A percentile compares a stretch with the other conserved stretches of the same genome.
phyloP scores from a whole-genome alignment of 2,797 vertebrate species.

The Sebastes steindachneri region DNA sequence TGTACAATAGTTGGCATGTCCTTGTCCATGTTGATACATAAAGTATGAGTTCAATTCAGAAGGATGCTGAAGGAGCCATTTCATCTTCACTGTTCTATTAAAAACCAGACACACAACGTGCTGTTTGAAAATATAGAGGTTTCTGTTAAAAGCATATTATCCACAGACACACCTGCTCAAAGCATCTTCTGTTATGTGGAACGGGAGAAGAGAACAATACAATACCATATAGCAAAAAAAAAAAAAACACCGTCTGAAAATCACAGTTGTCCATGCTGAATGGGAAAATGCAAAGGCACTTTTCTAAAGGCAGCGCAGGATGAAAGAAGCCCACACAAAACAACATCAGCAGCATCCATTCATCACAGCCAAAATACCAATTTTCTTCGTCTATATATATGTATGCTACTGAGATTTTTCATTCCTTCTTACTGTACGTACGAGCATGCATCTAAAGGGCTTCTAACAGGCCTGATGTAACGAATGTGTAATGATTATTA shows the following conservation, averaged over 20 bases:
- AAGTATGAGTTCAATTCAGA: neutral
- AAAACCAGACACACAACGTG: neutral
- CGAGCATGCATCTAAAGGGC: slow-evolving; percentile 7
- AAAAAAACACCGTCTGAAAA: slow-evolving; percentile 6
- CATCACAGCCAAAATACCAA: slow-evolving; percentile 28
- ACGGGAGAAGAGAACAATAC: neutral
- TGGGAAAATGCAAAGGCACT: slow-evolving; percentile 19
- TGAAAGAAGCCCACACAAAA: slow-evolving; percentile 38
- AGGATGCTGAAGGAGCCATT: neutral
- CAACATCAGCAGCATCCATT: slow-evolving; percentile 35
- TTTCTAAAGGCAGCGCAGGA: slow-evolving; percentile 13
- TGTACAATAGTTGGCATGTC: neutral
- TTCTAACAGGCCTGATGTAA: slow-evolving; percentile 20
- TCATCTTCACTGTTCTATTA: neutral
- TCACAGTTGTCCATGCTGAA: slow-evolving; percentile 1
- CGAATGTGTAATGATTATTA: slow-evolving; percentile 37
- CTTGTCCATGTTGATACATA: neutral
- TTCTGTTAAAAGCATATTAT: slow-evolving; percentile 9
- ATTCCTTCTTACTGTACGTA: neutral
- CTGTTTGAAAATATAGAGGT: neutral
- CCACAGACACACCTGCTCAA: neutral
- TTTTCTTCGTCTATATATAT: slow-evolving; percentile 5
- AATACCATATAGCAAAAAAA: neutral
- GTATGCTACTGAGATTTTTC: slow-evolving; percentile 9
- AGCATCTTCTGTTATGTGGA: neutral